A percentile compares a stretch with the other conserved stretches of the same genome.
Conservation (phyloP, 2,888 invertebrate species). For the Microplitis deprimator region DNA sequence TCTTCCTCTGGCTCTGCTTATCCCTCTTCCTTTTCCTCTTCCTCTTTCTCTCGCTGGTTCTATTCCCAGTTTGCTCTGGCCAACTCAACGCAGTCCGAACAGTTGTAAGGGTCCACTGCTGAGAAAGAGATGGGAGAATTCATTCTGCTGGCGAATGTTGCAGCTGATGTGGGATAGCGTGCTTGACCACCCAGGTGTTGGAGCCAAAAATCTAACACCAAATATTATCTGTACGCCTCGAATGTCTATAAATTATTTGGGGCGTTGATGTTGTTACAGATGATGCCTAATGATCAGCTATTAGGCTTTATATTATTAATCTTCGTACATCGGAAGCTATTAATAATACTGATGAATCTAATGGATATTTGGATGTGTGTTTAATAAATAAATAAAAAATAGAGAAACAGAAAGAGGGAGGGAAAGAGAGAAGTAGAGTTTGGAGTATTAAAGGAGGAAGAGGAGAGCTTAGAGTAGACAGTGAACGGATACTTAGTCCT, state of each 20-base stretch:
- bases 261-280: background rate
- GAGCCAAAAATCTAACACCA: slow-evolving; percentile 17
- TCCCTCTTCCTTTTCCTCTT: slow-evolving; percentile 40
- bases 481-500: slow-evolving; percentile 56
- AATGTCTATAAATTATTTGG: background rate
- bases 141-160: slow-evolving; percentile 61
- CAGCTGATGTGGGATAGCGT: slow-evolving; percentile 62
- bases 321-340: background rate
- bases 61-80: background rate
- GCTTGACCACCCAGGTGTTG: slow-evolving; percentile 67
- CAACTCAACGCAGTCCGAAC: too few relatives aligned
- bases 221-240: background rate
- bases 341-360: background rate
- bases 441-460: slow-evolving; percentile 41
- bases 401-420: background rate
- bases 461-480: slow-evolving; percentile 49
- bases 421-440: slow-evolving; percentile 32
- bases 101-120: too few relatives aligned
- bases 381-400: background rate
- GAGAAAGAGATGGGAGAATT: background rate
- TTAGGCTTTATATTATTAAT: background rate
- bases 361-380: background rate
- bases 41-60: background rate
- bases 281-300: background rate
- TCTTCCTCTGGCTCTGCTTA: slow-evolving; percentile 26